Percentiles rank a stretch among this genome's conserved stretches.
phyloP scores from a whole-genome alignment of 2,888 invertebrate species.

The Lithophane leautieri region DNA sequence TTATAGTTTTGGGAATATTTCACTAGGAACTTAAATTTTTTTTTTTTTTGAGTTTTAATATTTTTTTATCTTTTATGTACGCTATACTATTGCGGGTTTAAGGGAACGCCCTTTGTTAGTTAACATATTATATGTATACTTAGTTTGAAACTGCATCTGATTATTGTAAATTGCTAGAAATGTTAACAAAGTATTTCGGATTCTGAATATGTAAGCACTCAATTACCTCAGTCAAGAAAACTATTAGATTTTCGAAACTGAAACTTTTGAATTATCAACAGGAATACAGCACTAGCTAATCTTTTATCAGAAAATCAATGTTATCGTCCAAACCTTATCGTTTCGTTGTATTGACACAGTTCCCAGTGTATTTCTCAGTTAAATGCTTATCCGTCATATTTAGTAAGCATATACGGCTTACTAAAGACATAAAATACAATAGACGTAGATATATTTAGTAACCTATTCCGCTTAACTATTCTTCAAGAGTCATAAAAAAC shows the following conservation, averaged over 20 bases:
- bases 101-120: no score
- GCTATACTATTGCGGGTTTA: no score
- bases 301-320: conserved; percentile 6
- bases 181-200: background rate
- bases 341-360: conserved; percentile 19
- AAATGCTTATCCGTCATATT: background rate
- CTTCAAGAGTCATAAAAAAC: no score
- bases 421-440: background rate
- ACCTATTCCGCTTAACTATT: no score
- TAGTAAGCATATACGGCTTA: background rate
- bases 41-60: no score
- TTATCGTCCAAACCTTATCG: conserved; percentile 27
- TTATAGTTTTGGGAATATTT: no score
- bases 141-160: background rate
- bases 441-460: no score
- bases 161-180: background rate
- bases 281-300: background rate
- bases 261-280: background rate
- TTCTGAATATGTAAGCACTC: background rate
- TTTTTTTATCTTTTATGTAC: no score
- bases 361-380: background rate
- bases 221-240: background rate
- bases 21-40: no score
- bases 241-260: background rate
- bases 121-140: no score